Percentiles rank a stretch among this genome's conserved stretches.
Evolutionary conservation across 92 coral and sea anemone genomes (phyloP).

Genomic region (Palythoa heliodiscus): DNA sequence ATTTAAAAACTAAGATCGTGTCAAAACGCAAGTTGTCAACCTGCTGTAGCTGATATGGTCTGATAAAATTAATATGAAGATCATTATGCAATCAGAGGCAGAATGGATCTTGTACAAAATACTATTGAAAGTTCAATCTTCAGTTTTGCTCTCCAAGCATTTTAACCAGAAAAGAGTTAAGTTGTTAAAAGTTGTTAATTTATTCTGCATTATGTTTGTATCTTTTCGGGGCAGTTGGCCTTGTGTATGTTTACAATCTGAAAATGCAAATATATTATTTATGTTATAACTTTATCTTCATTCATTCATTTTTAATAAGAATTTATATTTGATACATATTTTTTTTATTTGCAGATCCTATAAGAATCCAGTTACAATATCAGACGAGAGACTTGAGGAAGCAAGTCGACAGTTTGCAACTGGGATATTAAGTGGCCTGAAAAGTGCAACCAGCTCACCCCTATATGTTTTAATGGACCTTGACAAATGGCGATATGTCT

Average conservation of each 20-base stretch:
- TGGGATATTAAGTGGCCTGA: conserved; percentile 49
- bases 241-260: conserved; percentile 1
- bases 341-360: conserved; percentile 16
- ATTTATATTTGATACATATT: background rate
- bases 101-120: conserved; percentile 5
- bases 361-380: conserved; percentile 11
- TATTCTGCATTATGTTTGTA: background rate
- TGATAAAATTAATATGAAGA: background rate
- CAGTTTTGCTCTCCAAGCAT: background rate
- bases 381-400: conserved; percentile 45
- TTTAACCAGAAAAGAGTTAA: background rate
- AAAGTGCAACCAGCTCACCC: conserved; percentile 46
- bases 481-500: conserved; percentile 56
- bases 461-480: conserved; percentile 46
- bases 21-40: background rate
- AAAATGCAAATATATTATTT: background rate
- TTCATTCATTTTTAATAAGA: background rate
- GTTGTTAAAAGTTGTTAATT: background rate
- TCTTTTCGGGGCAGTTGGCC: background rate
- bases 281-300: background rate
- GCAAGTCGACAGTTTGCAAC: conserved; percentile 48
- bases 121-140: background rate
- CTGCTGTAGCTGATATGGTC: background rate
- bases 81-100: conserved; percentile 3
- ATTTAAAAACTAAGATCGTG: background rate